Percentiles rank a stretch among this genome's conserved stretches.
Evolutionary conservation across 2,113 vertebrate genomes (phyloP).

Genomic region (Lamprologus tigripictilis): DNA sequence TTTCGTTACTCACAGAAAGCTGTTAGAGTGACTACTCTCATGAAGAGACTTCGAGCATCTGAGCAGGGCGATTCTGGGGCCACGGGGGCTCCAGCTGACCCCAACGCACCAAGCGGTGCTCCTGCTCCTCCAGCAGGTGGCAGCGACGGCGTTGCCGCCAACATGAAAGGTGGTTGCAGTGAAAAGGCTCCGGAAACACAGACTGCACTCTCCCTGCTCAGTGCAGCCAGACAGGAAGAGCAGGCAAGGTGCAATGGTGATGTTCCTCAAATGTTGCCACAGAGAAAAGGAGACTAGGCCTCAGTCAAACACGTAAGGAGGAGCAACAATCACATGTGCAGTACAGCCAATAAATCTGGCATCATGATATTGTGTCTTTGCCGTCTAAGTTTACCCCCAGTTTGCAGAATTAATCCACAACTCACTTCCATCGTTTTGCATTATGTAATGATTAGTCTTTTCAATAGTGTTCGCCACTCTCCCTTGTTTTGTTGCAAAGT

Average conservation of each 20-base stretch:
- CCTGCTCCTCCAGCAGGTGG: conserved; percentile 39
- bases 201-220: conserved; percentile 50
- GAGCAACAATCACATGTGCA: conserved; percentile 40
- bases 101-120: conserved; percentile 16
- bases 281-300: conserved; percentile 64
- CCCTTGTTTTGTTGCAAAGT: conserved; percentile 34
- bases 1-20: conserved; percentile 78
- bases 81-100: conserved; percentile 49
- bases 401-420: conserved; percentile 38
- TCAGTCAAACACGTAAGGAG: conserved; percentile 8
- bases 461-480: conserved; percentile 27
- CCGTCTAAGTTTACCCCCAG: conserved; percentile 1
- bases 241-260: conserved; percentile 76
- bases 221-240: conserved; percentile 53
- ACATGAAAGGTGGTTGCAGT: conserved; percentile 45
- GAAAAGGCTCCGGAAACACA: conserved; percentile 56
- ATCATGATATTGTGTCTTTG: conserved; percentile 55
- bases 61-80: conserved; percentile 78
- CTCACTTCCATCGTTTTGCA: conserved; percentile 36
- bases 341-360: conserved; percentile 47
- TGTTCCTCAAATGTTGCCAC: conserved; percentile 55
- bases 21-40: conserved; percentile 92
- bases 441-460: conserved; percentile 40
- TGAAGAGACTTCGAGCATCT: conserved; percentile 89
- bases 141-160: conserved; percentile 1